A percentile compares a stretch with the other conserved stretches of the same genome.
Conservation (phyloP, 2,888 invertebrate genomes). For the Nasonia oneida region DNA sequence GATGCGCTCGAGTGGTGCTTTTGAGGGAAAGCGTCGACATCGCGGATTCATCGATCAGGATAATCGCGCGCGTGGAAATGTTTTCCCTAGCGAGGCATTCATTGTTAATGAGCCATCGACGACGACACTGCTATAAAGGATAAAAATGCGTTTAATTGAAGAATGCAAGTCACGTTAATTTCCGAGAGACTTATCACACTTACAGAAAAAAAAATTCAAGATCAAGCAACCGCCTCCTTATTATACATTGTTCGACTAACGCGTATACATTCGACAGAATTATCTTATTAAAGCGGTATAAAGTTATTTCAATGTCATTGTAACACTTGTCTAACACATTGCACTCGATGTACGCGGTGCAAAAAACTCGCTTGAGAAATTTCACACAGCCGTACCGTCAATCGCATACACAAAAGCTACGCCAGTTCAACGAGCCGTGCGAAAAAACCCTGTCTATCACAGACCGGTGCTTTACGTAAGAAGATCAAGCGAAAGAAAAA, state of each 20-base stretch:
- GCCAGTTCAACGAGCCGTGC: too few species aligned
- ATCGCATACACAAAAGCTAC: too few species aligned
- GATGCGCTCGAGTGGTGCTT: background rate
- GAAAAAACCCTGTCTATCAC: too few species aligned
- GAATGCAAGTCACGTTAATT: background rate
- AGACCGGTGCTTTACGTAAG: background rate
- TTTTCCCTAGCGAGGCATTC: background rate
- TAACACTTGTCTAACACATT: too few species aligned
- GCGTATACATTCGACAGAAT: background rate
- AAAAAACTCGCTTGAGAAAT: too few species aligned
- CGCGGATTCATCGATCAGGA: background rate
- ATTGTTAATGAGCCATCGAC: background rate
- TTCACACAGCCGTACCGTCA: too few species aligned
- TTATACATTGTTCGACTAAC: too few species aligned
- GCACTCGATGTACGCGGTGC: too few species aligned
- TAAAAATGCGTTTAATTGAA: background rate
- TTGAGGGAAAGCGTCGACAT: background rate
- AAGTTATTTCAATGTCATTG: too few species aligned
- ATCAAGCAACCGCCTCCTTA: too few species aligned
- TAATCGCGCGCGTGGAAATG: background rate
- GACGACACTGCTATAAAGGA: background rate
- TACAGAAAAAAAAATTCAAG: background rate
- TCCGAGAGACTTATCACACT: background rate
- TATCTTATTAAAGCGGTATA: background rate
- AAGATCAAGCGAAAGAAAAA: background rate